A percentile compares a stretch with the other conserved stretches of the same genome.
phyloP scores from a whole-genome alignment of 2,113 vertebrate species.

The Oenanthe melanoleuca region DNA sequence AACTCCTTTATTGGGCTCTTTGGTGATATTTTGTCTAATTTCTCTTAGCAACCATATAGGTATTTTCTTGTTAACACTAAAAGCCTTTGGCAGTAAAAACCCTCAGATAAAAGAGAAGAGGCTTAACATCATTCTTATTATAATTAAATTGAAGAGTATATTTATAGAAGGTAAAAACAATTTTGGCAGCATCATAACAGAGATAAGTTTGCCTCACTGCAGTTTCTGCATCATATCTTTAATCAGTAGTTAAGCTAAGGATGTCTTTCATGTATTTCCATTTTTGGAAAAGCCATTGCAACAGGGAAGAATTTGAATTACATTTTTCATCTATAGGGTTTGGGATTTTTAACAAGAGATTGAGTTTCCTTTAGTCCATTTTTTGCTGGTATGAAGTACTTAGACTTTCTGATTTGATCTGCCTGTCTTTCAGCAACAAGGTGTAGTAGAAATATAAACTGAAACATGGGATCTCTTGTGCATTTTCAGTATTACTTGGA shows the following conservation, averaged over 20 bases:
- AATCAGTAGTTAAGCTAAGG: not conserved
- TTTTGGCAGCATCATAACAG: not conserved
- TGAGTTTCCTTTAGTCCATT: not conserved
- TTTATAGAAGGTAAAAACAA: not conserved
- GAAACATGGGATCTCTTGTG: not conserved
- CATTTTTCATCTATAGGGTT: not conserved
- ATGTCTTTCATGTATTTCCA: not conserved
- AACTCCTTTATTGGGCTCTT: slow-evolving; percentile 64
- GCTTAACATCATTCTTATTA: not conserved
- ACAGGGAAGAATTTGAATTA: not conserved
- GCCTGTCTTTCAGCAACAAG: not conserved
- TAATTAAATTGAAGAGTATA: not conserved
- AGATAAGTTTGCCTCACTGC: not conserved
- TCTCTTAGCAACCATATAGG: slow-evolving; percentile 42
- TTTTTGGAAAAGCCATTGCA: not conserved
- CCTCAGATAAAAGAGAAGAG: not conserved
- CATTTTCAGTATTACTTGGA: not conserved
- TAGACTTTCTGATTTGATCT: not conserved
- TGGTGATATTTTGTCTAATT: slow-evolving; percentile 50
- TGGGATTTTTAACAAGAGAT: not conserved
- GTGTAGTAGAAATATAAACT: not conserved
- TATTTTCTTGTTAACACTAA: slow-evolving; percentile 64
- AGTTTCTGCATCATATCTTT: not conserved
- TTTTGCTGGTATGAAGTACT: not conserved
- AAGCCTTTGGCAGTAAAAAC: slow-evolving; percentile 5